phyloP scores from a whole-genome alignment of 2,888 invertebrate genomes.

The Sphaeridia pumilis region DNA sequence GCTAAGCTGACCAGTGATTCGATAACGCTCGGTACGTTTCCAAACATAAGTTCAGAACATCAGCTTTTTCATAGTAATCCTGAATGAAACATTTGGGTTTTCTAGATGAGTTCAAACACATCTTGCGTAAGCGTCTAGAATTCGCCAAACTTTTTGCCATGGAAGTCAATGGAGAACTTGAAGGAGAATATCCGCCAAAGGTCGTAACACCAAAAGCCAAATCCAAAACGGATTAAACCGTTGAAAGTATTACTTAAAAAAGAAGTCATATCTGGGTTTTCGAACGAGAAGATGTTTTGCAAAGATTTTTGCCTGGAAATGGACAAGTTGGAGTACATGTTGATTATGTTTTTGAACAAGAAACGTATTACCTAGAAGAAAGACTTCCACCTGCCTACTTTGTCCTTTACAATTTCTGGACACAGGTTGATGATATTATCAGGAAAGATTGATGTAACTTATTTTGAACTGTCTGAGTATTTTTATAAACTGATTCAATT shows the following conservation, averaged over 20 bases:
- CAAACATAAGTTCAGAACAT: not conserved
- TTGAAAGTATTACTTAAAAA: too few species aligned
- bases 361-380: too few species aligned
- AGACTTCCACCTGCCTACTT: too few species aligned
- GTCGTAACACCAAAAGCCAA: slow-evolving; percentile 4
- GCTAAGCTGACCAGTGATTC: not conserved
- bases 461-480: not conserved
- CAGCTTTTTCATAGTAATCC: not conserved
- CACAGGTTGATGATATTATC: not conserved
- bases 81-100: too few species aligned
- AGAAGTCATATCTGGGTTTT: too few species aligned
- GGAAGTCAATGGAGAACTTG: slow-evolving; percentile 19
- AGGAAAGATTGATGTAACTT: not conserved
- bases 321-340: too few species aligned
- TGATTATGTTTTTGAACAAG: too few species aligned
- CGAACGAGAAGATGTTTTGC: too few species aligned
- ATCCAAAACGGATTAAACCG: not conserved
- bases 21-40: slow-evolving; percentile 12
- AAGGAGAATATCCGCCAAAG: slow-evolving; percentile 12
- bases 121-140: slow-evolving; percentile 18
- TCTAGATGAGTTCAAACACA: slow-evolving; percentile 18
- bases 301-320: too few species aligned
- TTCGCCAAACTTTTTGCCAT: slow-evolving; percentile 25
- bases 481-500: too few species aligned
- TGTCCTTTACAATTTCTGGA: too few species aligned